phyloP scores from a whole-genome alignment of 1,140 invertebrate species.

The Zaprionus ornatus region DNA sequence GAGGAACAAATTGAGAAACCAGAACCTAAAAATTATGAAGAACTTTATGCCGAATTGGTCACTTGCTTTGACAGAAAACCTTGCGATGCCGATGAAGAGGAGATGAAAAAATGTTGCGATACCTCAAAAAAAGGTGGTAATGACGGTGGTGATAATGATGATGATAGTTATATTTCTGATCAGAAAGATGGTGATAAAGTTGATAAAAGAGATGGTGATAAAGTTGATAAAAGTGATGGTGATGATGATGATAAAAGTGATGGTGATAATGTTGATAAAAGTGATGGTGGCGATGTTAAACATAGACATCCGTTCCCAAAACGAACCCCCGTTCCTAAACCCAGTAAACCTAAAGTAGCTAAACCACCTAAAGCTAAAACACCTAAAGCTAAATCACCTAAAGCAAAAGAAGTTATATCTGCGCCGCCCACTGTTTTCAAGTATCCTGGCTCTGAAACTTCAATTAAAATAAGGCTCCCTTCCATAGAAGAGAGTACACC shows the following conservation, averaged over 20 bases:
- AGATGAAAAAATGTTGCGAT: conserved; percentile 8
- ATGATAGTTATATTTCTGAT: too few species aligned
- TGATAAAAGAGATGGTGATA: neutral
- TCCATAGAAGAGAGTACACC: conserved; percentile 28
- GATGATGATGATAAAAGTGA: neutral
- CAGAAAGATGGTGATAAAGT: neutral
- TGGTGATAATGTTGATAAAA: too few species aligned
- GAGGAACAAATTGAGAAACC: conserved; percentile 9
- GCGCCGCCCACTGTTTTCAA: too few species aligned
- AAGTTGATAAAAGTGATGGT: neutral
- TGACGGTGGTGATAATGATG: neutral
- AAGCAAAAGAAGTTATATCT: too few species aligned
- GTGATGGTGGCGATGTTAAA: neutral
- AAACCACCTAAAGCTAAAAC: too few species aligned
- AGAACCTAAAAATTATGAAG: conserved; percentile 62
- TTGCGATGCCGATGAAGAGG: neutral
- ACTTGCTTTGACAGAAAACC: conserved; percentile 37
- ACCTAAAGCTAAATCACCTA: too few species aligned
- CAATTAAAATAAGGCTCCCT: neutral
- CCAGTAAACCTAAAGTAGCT: too few species aligned
- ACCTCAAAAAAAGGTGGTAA: neutral
- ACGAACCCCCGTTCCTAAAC: too few species aligned
- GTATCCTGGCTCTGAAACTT: too few species aligned
- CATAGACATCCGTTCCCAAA: too few species aligned
- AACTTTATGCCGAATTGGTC: conserved; percentile 45